phyloP scores from a whole-genome alignment of 2,888 invertebrate species.

The Halictus ligatus region DNA sequence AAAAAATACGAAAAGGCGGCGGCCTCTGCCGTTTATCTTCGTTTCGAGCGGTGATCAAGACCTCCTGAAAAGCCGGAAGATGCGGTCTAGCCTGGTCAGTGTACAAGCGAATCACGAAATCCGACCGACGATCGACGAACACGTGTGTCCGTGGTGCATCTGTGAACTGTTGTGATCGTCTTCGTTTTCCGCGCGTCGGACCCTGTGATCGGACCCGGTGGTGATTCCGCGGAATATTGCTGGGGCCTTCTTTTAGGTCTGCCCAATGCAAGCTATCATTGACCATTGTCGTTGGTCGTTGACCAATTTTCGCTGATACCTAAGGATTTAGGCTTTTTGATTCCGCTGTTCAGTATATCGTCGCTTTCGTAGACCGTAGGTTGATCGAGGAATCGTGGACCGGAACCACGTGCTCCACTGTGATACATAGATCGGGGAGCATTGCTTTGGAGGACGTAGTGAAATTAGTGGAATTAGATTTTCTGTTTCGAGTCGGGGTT shows the following conservation, averaged over 20 bases:
- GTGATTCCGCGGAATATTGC: background rate
- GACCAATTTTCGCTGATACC: background rate
- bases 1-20: conserved; percentile 66
- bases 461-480: background rate
- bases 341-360: background rate
- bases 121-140: background rate
- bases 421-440: background rate
- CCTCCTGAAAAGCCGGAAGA: conserved; percentile 45
- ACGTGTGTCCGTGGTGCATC: conserved; percentile 3
- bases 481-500: background rate
- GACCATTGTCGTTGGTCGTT: background rate
- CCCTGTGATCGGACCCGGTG: conserved; percentile 10
- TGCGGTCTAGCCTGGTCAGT: conserved; percentile 74
- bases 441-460: background rate
- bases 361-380: too few species aligned
- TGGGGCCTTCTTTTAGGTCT: background rate
- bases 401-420: background rate
- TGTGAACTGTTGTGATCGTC: conserved; percentile 7
- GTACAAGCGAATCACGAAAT: conserved; percentile 25
- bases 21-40: conserved; percentile 57
- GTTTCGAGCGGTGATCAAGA: conserved; percentile 44
- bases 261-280: background rate
- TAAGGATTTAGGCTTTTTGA: background rate
- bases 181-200: background rate
- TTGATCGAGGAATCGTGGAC: background rate